phyloP scores from a whole-genome alignment of 2,113 vertebrate species.

The Catharus minimus region DNA sequence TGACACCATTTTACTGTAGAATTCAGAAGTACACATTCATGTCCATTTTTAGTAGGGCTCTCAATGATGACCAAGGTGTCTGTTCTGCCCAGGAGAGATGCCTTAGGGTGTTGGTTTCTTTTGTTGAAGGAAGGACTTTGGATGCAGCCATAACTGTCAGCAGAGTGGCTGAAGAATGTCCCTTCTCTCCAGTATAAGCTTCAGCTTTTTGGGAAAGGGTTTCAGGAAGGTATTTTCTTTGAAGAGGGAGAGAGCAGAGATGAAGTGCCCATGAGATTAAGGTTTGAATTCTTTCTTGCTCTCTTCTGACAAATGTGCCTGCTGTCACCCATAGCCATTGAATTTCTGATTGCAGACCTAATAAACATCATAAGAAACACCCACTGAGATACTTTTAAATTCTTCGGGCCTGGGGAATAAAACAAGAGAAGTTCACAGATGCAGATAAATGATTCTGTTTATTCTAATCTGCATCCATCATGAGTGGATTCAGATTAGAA shows the following conservation, averaged over 20 bases:
- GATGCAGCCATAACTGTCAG: not conserved
- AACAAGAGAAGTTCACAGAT: not conserved
- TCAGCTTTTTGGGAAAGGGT: not conserved
- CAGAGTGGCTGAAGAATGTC: not conserved
- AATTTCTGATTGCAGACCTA: not conserved
- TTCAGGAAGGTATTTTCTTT: not conserved
- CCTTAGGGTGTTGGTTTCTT: not conserved
- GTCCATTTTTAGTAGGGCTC: not conserved
- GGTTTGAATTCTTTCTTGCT: rapidly evolving
- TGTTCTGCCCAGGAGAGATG: not conserved
- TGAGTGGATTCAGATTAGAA: not conserved
- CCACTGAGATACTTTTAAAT: not conserved
- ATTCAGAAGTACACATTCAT: rapidly evolving
- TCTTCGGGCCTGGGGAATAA: not conserved
- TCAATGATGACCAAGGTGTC: rapidly evolving
- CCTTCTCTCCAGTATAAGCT: not conserved
- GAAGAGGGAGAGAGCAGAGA: rapidly evolving
- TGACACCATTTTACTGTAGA: not conserved
- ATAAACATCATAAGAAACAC: not conserved
- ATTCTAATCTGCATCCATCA: not conserved
- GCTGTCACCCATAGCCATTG: not conserved
- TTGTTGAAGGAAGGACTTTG: not conserved
- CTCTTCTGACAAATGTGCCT: not conserved
- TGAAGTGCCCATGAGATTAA: not conserved
- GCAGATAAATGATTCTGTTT: not conserved